Evolutionary conservation across 2,113 vertebrate species (phyloP), one percentile per base, ranked within the genome.

Genomic region (Pyrgilauda ruficollis): DNA sequence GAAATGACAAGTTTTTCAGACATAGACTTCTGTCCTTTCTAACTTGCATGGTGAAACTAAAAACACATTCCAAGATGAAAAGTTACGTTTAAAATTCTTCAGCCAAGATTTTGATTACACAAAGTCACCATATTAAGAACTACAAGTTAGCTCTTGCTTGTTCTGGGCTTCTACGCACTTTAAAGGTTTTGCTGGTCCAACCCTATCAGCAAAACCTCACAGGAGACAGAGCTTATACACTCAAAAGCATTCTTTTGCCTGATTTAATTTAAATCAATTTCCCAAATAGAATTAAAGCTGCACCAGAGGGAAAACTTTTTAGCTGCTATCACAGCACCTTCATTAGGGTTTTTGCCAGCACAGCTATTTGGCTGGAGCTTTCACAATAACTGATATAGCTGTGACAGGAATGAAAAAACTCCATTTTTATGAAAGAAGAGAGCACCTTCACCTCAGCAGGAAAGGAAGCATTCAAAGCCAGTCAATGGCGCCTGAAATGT

Each of bases 261-360:
- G 89, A 89, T 93, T 90, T 93, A 94, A 94, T 96, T 95, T 93
- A 96, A 96, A 94, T 92, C 76, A 78, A 68, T 94, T 97, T 93
- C 87, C 72, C 74, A 94, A 94, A 96, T 19, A 91, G 90, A 95
- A 96, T 95, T 96, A 94, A 94, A 94, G 35, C 72, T 95, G 79
- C 76, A 96, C 91, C 93, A 93, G 92, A 92, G 94, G 94, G 93
- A 96, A 97, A 93, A 95, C 76, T 63, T 86, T 76, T 61, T 74
- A 78, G 81, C 81, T 91, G 76, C 79, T 91, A 96, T 91, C 77
- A 73, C 70, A 85, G 91, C 93, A 93, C 93, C 96, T 94, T 95
- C 80, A 61, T 96, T 92, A 89, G 50, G 49, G 62, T 61, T 97
- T 96, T 91, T 95, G 94, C 91, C 87, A 96, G 84, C 87, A 76